Evolutionary conservation across 2,888 invertebrate genomes (phyloP).

Genomic region (Aphodius sticticus): DNA sequence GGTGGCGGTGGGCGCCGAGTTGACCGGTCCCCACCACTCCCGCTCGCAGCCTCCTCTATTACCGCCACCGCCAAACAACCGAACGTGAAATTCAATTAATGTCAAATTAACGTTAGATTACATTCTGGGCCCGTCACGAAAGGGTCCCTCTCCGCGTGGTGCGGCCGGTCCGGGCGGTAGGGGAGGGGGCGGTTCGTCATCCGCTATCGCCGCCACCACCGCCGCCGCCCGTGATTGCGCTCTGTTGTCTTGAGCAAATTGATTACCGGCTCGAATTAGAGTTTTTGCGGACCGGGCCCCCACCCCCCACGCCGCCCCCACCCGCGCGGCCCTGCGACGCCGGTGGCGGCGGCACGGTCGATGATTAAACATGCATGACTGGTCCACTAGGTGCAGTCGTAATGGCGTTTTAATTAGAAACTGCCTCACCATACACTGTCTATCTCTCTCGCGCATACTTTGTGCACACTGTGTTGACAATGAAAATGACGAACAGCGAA

Average conservation of each 20-base stretch:
- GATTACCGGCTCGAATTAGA: conserved; percentile 59
- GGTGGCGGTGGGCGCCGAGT: background rate
- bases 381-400: conserved; percentile 47
- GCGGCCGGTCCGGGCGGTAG: background rate
- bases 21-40: background rate
- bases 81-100: conserved; percentile 25
- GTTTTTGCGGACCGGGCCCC: conserved; percentile 51
- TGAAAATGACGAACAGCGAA: background rate
- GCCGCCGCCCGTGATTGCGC: conserved; percentile 50
- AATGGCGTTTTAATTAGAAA: conserved; percentile 57
- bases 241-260: conserved; percentile 60
- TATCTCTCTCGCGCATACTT: background rate
- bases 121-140: conserved; percentile 26
- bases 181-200: conserved; percentile 18
- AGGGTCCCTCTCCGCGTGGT: conserved; percentile 4
- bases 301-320: background rate
- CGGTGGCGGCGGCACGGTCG: conserved; percentile 29
- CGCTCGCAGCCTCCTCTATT: background rate
- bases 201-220: conserved; percentile 18
- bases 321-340: background rate
- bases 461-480: background rate
- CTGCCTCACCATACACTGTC: conserved; percentile 28
- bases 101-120: conserved; percentile 27
- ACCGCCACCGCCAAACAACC: conserved; percentile 12
- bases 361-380: conserved; percentile 58